Evolutionary conservation across 2,888 invertebrate species (phyloP).

Genomic region (Eilema depressum): DNA sequence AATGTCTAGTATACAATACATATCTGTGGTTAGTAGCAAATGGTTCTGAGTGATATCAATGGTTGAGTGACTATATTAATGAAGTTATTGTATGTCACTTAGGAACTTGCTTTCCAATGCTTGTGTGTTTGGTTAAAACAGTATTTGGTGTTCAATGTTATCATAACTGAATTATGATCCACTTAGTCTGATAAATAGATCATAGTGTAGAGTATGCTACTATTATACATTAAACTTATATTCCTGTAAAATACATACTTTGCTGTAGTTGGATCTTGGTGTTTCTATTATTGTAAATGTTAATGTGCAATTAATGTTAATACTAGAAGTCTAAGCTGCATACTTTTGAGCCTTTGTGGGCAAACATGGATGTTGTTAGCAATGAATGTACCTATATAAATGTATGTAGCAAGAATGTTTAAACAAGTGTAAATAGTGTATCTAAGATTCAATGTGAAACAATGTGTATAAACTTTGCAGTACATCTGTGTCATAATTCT

Average conservation of each 20-base stretch:
- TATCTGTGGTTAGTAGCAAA: slow-evolving; percentile 14
- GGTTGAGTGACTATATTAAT: background rate
- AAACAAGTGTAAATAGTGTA: slow-evolving; percentile 34
- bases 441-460: slow-evolving; percentile 41
- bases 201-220: slow-evolving; percentile 32
- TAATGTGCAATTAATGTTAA: slow-evolving; percentile 33
- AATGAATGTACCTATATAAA: slow-evolving; percentile 30
- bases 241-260: background rate
- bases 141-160: slow-evolving; percentile 42
- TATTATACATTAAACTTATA: slow-evolving; percentile 4
- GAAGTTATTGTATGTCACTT: background rate
- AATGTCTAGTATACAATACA: slow-evolving; percentile 51
- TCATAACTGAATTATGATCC: slow-evolving; percentile 4
- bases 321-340: slow-evolving; percentile 10
- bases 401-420: slow-evolving; percentile 41
- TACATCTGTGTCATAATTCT: slow-evolving; percentile 45
- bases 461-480: slow-evolving; percentile 49
- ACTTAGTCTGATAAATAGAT: background rate
- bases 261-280: slow-evolving; percentile 5
- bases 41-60: background rate
- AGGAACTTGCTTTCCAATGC: background rate
- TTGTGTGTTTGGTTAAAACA: slow-evolving; percentile 43
- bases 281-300: slow-evolving; percentile 35
- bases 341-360: slow-evolving; percentile 11
- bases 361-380: slow-evolving; percentile 10